Evolutionary conservation across 2,113 vertebrate species (phyloP).

Genomic region (Corythaeola cristata): DNA sequence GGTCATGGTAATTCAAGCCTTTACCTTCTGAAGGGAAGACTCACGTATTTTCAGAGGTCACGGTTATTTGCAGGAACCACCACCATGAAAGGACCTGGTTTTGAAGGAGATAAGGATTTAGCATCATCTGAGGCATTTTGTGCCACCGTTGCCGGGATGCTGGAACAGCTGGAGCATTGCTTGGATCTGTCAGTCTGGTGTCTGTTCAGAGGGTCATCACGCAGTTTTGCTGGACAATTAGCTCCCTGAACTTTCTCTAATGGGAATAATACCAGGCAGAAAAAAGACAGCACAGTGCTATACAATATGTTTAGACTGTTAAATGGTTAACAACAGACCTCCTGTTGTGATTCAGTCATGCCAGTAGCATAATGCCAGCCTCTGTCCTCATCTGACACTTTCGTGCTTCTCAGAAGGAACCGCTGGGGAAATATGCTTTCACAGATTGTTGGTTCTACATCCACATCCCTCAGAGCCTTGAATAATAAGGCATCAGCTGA

Average conservation of each 20-base stretch:
- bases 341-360: constrained; percentile 20
- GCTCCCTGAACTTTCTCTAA: not conserved
- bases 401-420: not conserved
- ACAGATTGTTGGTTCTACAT: constrained; percentile 2
- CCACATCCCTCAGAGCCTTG: not conserved
- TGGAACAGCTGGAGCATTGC: not conserved
- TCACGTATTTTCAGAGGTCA: not conserved
- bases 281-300: not conserved
- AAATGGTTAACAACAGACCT: constrained; percentile 40
- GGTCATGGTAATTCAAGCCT: not conserved
- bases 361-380: not conserved
- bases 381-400: constrained; percentile 63
- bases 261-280: not conserved
- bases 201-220: not conserved
- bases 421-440: constrained; percentile 52
- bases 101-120: not conserved
- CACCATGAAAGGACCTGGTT: not conserved
- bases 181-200: not conserved
- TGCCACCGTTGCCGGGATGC: not conserved
- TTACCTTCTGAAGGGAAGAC: not conserved
- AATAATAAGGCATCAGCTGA: not conserved
- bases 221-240: not conserved
- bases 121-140: not conserved
- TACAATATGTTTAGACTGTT: not conserved
- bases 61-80: not conserved